Evolutionary conservation across 1,140 invertebrate species (phyloP), one percentile per base, ranked within the genome.

Genomic region (Apis dorsata): DNA sequence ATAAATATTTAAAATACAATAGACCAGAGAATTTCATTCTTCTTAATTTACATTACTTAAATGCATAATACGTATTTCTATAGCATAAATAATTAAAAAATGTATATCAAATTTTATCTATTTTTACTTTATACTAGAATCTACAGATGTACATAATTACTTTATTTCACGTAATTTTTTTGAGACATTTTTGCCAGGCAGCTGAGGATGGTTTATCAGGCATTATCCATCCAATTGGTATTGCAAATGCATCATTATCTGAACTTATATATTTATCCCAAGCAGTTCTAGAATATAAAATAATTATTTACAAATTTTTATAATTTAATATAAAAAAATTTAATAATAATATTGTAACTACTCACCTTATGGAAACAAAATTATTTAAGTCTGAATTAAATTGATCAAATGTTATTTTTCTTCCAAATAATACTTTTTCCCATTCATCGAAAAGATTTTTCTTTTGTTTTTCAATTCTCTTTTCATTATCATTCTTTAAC

Each of bases 141-240:
- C 65, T 85, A 80, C 19, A 73, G 63, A 60, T 17, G 55, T 49
- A 44, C 62, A 65, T 72, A 69, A 78, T 74, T 76, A 12, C 24
- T 72, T 85, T 69, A 80, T 77, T 69, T 88, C 17, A 88, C 65
- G 63, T 74, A 68, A 21, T 68, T 55, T 92, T 89, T 74, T 89
- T 93, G 63, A 93, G 89, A 81, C 87, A 93, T 85, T 91, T 91
- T 90, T 92, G 90, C 94, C 94, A 94, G 53, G 90, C 89, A 81
- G 88, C 85, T 60, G 91, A 93, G n/a, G 91, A 91, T 75, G 92
- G 90, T 83, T 88, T 77, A 66, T 87, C 80, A 81, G 95, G 94
- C 79, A 95, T 83, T n/a, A 95, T 91, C 95, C 95, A 95, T 10
- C 95, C 95, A 70, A 94, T 70, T 21, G 95, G 95, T 65, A 96